Base-by-base conservation (phyloP, 2,113 vertebrate genomes). In the Columba janthina region DNA sequence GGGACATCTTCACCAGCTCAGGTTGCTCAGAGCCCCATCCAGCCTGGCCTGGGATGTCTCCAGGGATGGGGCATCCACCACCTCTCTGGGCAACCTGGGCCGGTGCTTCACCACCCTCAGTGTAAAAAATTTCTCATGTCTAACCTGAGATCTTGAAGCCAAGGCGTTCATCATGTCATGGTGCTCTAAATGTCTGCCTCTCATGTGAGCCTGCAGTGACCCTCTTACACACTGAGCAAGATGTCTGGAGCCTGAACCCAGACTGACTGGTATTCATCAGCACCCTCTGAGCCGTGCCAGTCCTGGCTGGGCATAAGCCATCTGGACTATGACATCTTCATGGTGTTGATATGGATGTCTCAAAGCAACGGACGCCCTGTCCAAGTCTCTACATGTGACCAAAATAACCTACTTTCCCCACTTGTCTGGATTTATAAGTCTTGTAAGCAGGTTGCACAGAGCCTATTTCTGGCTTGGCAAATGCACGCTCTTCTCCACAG, bases 381-480 rank as follows among this genome's bases (percentile, higher is more conserved):
- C 91, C 86, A 75, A 85, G 91, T 76, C 94, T 95, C 86, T 94
- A 84, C 66, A 61, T 83, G 92, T 67, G 44, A 56, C 46, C 60
- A 70, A 75, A 94, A 80, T 90, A 53, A 93, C 88, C 65, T 86
- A 38, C 71, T 95, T 92, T 91, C 66, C 53, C 64, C 75, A 29
- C 54, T 61, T 65, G 38, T 56, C 61, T 70, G 76, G 56, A 80
- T 51, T 86, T 62, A 79, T 92, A 85, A 87, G 76, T 83, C 95
- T 88, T 70, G 42, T 81, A 73, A 94, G 70, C 73, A 72, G 77
- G 65, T 61, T 75, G 84, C 66, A 75, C 15, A 58, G 91, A 88
- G 56, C 46, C 38, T 95, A 79, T 96, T 97, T 97, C 89, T 97
- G 93, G 69, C 84, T 93, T 92, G 87, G 94, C 90, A 79, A 94